Conservation (phyloP, 2,888 invertebrate species). For the Branchipolynoe longqiensis region DNA sequence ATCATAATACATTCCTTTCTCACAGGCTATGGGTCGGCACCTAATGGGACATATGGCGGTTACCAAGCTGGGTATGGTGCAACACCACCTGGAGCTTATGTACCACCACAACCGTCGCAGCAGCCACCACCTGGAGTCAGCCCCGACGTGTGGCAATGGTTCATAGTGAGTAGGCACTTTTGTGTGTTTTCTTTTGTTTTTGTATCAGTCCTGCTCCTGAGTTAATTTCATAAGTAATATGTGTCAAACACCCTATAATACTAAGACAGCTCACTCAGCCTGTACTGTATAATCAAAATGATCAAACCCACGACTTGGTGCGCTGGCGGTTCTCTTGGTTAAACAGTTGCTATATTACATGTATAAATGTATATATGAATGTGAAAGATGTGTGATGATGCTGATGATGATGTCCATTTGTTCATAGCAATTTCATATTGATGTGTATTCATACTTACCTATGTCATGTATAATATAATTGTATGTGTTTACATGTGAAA, state of each 20-base stretch:
- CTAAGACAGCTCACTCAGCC: background rate
- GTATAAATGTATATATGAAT: background rate
- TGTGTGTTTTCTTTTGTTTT: background rate
- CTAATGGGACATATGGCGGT: constrained; percentile 33
- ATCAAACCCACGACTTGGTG: background rate
- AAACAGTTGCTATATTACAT: too few relatives aligned
- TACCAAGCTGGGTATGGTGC: constrained; percentile 29
- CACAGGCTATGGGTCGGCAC: constrained; percentile 47
- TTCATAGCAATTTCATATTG: too few relatives aligned
- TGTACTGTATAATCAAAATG: background rate
- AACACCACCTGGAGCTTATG: constrained; percentile 62
- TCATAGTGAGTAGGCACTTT: constrained; percentile 74
- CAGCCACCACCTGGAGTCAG: constrained; percentile 74
- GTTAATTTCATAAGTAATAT: too few relatives aligned
- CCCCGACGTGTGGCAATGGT: constrained; percentile 80
- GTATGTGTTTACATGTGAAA: too few relatives aligned
- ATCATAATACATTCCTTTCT: background rate
- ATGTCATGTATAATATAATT: too few relatives aligned
- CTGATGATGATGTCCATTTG: too few relatives aligned
- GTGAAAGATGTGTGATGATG: too few relatives aligned
- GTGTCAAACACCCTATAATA: too few relatives aligned
- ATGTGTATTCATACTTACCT: too few relatives aligned
- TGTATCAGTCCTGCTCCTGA: background rate
- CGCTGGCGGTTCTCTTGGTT: too few relatives aligned
- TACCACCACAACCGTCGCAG: constrained; percentile 58